A percentile compares a stretch with the other conserved stretches of the same genome.
Evolutionary conservation across 1,140 invertebrate genomes (phyloP).

Genomic region (Drosophila nigrodunni): DNA sequence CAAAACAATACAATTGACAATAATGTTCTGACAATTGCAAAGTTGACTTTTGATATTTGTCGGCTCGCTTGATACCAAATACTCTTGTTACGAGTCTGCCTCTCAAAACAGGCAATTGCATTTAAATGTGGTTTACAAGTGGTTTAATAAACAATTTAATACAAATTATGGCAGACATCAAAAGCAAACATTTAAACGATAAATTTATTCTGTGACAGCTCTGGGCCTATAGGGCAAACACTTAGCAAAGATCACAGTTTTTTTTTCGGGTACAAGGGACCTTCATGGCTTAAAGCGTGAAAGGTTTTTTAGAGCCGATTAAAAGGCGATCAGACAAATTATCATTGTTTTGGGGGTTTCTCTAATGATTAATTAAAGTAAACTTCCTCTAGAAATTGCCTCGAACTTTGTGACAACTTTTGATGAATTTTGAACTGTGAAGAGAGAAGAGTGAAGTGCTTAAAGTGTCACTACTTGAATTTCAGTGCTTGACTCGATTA

Average conservation of each 20-base stretch:
- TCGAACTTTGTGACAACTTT: conserved; percentile 33
- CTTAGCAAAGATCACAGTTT: conserved; percentile 25
- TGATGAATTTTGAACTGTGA: conserved; percentile 1
- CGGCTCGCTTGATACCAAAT: conserved; percentile 13
- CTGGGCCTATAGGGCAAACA: conserved; percentile 24
- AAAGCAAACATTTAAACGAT: conserved; percentile 29
- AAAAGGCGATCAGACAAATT: conserved; percentile 19
- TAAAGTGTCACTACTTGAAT: conserved; percentile 38
- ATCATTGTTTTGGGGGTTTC: conserved; percentile 5
- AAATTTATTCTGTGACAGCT: conserved; percentile 18
- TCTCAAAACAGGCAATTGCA: conserved; percentile 10
- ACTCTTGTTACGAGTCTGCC: conserved; percentile 15
- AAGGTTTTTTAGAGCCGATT: conserved; percentile 43
- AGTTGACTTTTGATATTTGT: conserved; percentile 44
- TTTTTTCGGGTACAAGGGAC: conserved; percentile 21
- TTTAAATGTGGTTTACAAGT: conserved; percentile 22
- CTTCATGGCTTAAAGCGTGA: conserved; percentile 52
- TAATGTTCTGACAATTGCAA: not conserved
- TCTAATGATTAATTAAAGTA: conserved; percentile 19
- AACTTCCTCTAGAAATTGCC: conserved; percentile 30
- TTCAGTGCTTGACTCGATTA: conserved; percentile 15
- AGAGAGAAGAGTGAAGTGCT: conserved; percentile 7
- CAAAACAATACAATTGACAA: not conserved
- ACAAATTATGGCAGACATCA: conserved; percentile 26
- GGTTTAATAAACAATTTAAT: conserved; percentile 21